These are phyloP conservation scores for Halesus radiatus DNA, from an alignment of 1,140 invertebrate genomes.

Conservation along the genomic window DNA sequence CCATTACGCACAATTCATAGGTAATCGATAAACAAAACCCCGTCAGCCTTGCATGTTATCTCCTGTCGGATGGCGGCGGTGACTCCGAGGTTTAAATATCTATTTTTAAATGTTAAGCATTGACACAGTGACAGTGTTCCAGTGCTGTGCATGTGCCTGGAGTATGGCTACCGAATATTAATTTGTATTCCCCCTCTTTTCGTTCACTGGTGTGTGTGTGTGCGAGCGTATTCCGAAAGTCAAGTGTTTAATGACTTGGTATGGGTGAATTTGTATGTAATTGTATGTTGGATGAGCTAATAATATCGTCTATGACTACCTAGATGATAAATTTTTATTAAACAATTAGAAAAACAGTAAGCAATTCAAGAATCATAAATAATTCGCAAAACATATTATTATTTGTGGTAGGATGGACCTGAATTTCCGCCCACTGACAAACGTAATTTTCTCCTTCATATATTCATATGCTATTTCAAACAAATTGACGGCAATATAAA, in stretches of 20 bases:
- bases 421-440: no score
- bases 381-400: no score
- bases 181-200: conserved; percentile 24
- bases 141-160: not conserved
- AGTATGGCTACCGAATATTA: conserved; percentile 32
- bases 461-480: no score
- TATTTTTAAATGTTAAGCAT: conserved; percentile 29
- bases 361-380: no score
- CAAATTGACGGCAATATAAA: no score
- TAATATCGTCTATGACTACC: not conserved
- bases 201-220: not conserved
- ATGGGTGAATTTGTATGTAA: not conserved
- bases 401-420: no score
- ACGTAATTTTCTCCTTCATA: no score
- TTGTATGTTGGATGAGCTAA: conserved; percentile 38
- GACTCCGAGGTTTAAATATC: not conserved
- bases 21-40: conserved; percentile 31
- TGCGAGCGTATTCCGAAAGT: not conserved
- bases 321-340: no score
- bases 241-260: not conserved
- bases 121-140: conserved; percentile 26
- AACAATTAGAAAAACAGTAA: no score
- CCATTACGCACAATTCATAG: conserved; percentile 23
- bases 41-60: conserved; percentile 9
- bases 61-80: not conserved